phyloP scores from a whole-genome alignment of 2,888 invertebrate species.

The Steinernema carpocapsae region DNA sequence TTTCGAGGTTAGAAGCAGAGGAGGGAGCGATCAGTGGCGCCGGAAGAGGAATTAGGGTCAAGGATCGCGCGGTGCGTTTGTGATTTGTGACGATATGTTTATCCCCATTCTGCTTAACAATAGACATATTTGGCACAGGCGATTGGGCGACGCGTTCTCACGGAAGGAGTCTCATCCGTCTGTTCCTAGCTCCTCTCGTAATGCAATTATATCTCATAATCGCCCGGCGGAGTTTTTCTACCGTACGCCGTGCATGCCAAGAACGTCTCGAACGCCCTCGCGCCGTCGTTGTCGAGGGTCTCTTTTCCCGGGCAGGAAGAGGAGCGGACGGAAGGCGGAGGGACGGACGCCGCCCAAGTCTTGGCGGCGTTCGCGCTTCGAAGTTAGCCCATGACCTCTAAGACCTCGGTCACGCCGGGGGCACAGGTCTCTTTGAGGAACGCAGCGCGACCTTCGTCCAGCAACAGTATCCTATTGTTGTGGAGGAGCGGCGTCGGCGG shows the following conservation, averaged over 20 bases:
- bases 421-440: slow-evolving; percentile 34
- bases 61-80: slow-evolving; percentile 32
- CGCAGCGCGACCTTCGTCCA: slow-evolving; percentile 33
- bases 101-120: slow-evolving; percentile 32
- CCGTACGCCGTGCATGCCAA: slow-evolving; percentile 21
- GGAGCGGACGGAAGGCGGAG: not conserved
- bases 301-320: too few species aligned
- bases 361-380: slow-evolving; percentile 25
- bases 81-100: slow-evolving; percentile 35
- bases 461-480: slow-evolving; percentile 35
- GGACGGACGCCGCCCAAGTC: not conserved
- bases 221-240: slow-evolving; percentile 31
- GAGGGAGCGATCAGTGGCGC: slow-evolving; percentile 30
- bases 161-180: slow-evolving; percentile 26
- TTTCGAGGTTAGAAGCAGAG: slow-evolving; percentile 25
- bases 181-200: slow-evolving; percentile 12
- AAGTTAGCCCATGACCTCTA: slow-evolving; percentile 35
- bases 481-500: not conserved
- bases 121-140: slow-evolving; percentile 33
- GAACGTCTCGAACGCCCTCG: not conserved
- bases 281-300: too few species aligned
- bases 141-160: slow-evolving; percentile 29
- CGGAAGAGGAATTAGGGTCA: slow-evolving; percentile 33
- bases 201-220: slow-evolving; percentile 34
- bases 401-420: slow-evolving; percentile 35